These are phyloP conservation scores for Mesitornis unicolor DNA, from an alignment of 2,113 vertebrate genomes.

Conservation along the genomic window DNA sequence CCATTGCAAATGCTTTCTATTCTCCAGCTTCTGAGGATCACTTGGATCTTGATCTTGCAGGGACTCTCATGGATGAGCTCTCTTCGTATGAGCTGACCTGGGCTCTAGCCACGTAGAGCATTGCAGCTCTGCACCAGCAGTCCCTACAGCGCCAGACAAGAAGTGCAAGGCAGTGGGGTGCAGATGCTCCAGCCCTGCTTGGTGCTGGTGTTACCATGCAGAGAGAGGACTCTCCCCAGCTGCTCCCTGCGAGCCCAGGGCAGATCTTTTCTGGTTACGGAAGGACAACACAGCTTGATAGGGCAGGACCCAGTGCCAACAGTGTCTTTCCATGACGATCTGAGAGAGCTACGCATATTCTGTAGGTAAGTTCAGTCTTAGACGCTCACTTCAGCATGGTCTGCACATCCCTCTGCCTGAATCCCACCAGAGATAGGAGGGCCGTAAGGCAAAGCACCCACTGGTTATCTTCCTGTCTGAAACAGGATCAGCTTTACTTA, in stretches of 20 bases:
- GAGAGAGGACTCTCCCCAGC: background rate
- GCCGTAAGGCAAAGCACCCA: background rate
- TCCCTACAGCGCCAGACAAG: background rate
- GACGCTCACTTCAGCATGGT: background rate
- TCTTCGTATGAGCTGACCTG: background rate
- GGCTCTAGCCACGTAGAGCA: too few species aligned
- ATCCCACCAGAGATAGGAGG: background rate
- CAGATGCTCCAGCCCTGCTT: background rate
- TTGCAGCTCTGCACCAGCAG: background rate
- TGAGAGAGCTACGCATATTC: background rate
- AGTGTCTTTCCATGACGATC: background rate
- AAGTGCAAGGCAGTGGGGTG: background rate
- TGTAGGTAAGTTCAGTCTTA: background rate
- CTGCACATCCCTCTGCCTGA: background rate
- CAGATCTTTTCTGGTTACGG: background rate
- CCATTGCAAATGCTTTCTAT: background rate
- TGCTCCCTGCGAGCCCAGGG: background rate
- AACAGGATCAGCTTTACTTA: background rate
- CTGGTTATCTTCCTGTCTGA: background rate
- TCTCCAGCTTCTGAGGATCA: background rate
- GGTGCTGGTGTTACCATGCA: background rate
- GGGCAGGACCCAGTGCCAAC: background rate
- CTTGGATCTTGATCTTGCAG: background rate
- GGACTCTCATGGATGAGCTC: fast-evolving
- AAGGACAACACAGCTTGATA: background rate